Conservation (phyloP, 2,888 invertebrate species). For the Proisotoma minuta region DNA sequence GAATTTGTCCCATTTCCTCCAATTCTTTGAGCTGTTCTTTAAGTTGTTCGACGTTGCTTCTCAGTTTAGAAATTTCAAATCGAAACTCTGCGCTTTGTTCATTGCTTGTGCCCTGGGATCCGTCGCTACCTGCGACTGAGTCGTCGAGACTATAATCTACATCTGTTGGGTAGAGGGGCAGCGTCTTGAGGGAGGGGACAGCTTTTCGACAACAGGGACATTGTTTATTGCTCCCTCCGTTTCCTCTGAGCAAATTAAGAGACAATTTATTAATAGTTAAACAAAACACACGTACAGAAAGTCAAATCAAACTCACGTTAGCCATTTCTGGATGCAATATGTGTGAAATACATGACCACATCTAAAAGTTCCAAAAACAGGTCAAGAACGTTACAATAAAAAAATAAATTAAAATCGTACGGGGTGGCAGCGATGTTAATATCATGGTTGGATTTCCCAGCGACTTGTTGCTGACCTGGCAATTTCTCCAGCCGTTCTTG, state of each 20-base stretch:
- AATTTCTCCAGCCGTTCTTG: constrained; percentile 31
- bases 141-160: constrained; percentile 23
- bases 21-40: neutral
- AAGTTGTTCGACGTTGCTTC: too few relatives aligned
- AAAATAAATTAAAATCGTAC: constrained; percentile 5
- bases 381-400: neutral
- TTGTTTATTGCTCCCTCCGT: constrained; percentile 20
- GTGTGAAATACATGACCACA: constrained; percentile 41
- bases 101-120: constrained; percentile 1
- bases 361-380: neutral
- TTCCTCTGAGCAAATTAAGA: constrained; percentile 21
- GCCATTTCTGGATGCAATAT: constrained; percentile 40
- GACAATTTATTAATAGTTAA: neutral
- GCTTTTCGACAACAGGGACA: constrained; percentile 38
- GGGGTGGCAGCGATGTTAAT: constrained; percentile 33
- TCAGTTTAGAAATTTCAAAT: too few relatives aligned
- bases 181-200: constrained; percentile 19
- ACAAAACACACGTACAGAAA: neutral
- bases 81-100: constrained; percentile 17
- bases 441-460: neutral
- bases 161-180: constrained; percentile 25
- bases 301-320: constrained; percentile 21
- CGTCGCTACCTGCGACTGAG: neutral
- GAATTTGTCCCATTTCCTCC: constrained; percentile 7
- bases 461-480: constrained; percentile 13